A percentile compares a stretch with the other conserved stretches of the same genome.
Evolutionary conservation across 2,113 vertebrate species (phyloP).

Genomic region (Lipophrys pholis): DNA sequence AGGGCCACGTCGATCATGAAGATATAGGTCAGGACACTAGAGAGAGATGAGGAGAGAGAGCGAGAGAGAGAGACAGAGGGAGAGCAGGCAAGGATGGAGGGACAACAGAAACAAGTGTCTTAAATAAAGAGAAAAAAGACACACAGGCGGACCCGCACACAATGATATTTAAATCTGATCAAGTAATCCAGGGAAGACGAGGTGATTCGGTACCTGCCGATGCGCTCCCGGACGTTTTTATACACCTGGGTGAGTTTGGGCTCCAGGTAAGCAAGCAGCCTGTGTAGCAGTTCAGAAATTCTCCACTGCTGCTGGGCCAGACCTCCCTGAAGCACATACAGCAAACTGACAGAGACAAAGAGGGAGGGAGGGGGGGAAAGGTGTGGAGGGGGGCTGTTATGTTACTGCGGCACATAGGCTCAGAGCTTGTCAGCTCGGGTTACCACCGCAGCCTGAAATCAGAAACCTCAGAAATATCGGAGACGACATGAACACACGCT

Average conservation of each 20-base stretch:
- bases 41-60: constrained; percentile 33
- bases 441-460: constrained; percentile 58
- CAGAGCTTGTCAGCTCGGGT: constrained; percentile 53
- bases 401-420: constrained; percentile 47
- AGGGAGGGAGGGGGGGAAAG: neutral
- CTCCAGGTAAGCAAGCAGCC: constrained; percentile 93
- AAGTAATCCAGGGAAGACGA: no score
- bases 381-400: neutral
- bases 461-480: constrained; percentile 50
- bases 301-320: constrained; percentile 98
- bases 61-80: constrained; percentile 18
- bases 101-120: constrained; percentile 15
- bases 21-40: constrained; percentile 97
- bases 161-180: no score
- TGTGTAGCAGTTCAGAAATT: constrained; percentile 93
- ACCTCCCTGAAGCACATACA: constrained; percentile 96
- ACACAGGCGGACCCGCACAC: no score
- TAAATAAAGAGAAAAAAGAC: neutral
- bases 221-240: constrained; percentile 97
- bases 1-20: constrained; percentile 98
- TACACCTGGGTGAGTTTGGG: constrained; percentile 98
- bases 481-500: constrained; percentile 13
- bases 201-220: constrained; percentile 88
- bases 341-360: constrained; percentile 82
- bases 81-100: neutral